Evolutionary conservation across 2,113 vertebrate genomes (phyloP), one percentile per base, ranked within the genome.

Genomic region (Ochotona curzoniae): DNA sequence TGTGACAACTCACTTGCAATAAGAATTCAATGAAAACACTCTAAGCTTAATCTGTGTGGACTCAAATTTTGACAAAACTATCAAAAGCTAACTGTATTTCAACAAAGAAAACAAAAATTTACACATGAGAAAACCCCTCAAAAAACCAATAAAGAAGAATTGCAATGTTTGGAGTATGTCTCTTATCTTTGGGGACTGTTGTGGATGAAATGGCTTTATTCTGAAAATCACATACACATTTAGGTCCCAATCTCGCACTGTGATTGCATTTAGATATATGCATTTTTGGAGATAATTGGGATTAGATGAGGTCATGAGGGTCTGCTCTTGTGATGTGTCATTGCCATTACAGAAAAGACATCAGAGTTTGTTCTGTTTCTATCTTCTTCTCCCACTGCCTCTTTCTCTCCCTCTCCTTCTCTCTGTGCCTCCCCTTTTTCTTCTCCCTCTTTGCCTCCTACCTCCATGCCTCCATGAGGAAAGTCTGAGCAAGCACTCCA

Each of bases 1-100:
- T 64, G 14, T 51, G 51, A n/a, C 63, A 76, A 89, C 26, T 76
- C 63, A 70, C 25, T 87, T 93, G 49, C 14, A 83, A 71, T 85
- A 74, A 78, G 66, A 92, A 92, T 66, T 66, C 75, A 93, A 76
- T 90, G 71, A 49, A 93, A 85, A 90, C 38, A 86, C 49, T 85
- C 51, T 86, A 51, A 92, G 73, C 15, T 87, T 73, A 91, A 26
- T 91, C 84, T 61, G 70, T 44, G 14, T 57, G 14, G 44, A 44
- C 30, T 94, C 75, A 76, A 25, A 66, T 84, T 96, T 84, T 89
- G 66, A 89, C 76, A 95, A n/a, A 73, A 26, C 17, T 63, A 25
- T 82, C 84, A 75, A 91, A 89, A 87, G 8, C 82, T 60, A 90
- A 79, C 20, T 84, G 74, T 7, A 54, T 83, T 47, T 71, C 70